phyloP scores from a whole-genome alignment of 2,797 vertebrate genomes.

The Hippopotamyrus pictus region DNA sequence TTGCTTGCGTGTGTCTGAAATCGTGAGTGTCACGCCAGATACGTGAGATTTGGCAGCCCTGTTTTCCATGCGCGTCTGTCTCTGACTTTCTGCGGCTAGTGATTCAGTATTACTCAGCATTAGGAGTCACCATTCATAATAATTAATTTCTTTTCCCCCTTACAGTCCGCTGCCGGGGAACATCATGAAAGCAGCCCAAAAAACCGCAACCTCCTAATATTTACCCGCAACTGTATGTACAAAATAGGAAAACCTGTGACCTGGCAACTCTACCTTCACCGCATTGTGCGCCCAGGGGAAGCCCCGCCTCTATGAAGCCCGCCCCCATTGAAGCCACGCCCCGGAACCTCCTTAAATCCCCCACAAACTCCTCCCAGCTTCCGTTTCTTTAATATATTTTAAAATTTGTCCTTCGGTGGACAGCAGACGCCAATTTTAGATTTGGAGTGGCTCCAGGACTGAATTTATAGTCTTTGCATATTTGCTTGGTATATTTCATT shows the following conservation, averaged over 20 bases:
- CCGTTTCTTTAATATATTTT: slow-evolving; percentile 39
- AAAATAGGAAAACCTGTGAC: background rate
- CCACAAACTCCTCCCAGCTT: slow-evolving; percentile 57
- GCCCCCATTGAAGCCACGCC: slow-evolving; percentile 48
- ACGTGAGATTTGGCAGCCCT: background rate
- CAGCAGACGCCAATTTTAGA: slow-evolving; percentile 61
- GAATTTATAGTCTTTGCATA: slow-evolving; percentile 28
- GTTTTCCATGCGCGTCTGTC: background rate
- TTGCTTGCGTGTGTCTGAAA: background rate
- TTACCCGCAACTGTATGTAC: background rate
- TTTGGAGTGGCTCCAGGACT: slow-evolving; percentile 62
- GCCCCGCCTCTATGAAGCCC: background rate
- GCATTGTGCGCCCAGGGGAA: background rate
- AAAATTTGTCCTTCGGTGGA: slow-evolving; percentile 49
- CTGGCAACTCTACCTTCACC: background rate
- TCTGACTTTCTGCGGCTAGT: background rate
- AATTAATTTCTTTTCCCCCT: background rate
- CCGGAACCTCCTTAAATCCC: slow-evolving; percentile 68
- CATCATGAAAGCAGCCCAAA: background rate
- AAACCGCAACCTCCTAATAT: background rate
- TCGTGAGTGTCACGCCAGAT: background rate
- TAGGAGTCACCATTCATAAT: background rate
- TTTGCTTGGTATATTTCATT: slow-evolving; percentile 23
- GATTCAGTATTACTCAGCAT: background rate
- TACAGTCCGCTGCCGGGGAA: no score